These are phyloP conservation scores for Caenorhabditis sp. DNA, from an alignment of 2,888 invertebrate species.

Conservation along the genomic window DNA sequence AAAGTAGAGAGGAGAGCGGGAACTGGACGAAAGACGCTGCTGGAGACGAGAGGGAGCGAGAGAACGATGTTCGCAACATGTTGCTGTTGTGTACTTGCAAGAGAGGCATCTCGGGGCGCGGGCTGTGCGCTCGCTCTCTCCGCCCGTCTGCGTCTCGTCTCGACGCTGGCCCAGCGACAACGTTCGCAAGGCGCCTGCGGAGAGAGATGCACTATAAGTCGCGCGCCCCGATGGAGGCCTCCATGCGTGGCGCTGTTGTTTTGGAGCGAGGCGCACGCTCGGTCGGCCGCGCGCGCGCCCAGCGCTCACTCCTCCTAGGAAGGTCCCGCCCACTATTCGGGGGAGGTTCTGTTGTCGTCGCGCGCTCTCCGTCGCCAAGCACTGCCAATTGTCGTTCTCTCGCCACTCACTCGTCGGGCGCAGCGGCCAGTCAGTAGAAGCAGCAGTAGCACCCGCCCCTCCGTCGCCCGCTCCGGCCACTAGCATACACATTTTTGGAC, in stretches of 20 bases:
- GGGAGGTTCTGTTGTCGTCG: constrained; percentile 43
- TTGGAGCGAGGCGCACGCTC: constrained; percentile 55
- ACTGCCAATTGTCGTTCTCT: constrained; percentile 59
- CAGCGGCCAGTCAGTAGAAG: constrained; percentile 52
- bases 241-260: constrained; percentile 60
- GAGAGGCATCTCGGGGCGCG: constrained; percentile 29
- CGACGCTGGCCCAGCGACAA: constrained; percentile 4
- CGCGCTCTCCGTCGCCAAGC: constrained; percentile 53
- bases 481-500: constrained; percentile 48
- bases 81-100: constrained; percentile 51
- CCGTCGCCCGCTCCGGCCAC: constrained; percentile 27
- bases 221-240: constrained; percentile 55
- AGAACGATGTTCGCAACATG: constrained; percentile 64
- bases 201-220: constrained; percentile 55
- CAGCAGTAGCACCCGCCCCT: constrained; percentile 24
- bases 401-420: constrained; percentile 52
- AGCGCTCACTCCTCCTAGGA: constrained; percentile 58
- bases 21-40: constrained; percentile 22
- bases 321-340: constrained; percentile 60
- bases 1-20: constrained; percentile 38
- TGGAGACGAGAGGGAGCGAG: constrained; percentile 49
- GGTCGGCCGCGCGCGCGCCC: constrained; percentile 53
- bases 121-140: constrained; percentile 20
- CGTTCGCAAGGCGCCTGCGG: constrained; percentile 43
- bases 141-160: constrained; percentile 28